Evolutionary conservation across 2,888 invertebrate species (phyloP).

Genomic region (Xestia ashworthii): DNA sequence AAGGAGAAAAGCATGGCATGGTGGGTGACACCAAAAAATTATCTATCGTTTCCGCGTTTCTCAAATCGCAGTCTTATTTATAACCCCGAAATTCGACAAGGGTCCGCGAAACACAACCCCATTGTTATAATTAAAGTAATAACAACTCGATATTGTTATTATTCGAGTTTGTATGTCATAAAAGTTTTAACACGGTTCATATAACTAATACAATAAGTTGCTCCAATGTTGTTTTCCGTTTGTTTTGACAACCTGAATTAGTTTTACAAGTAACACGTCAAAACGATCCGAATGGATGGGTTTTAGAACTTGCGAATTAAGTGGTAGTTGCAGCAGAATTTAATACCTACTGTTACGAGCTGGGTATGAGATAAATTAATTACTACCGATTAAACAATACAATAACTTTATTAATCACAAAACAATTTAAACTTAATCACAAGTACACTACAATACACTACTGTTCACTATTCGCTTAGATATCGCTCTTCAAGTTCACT

Average conservation of each 20-base stretch:
- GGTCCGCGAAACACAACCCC: constrained; percentile 61
- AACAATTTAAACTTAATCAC: too few relatives aligned
- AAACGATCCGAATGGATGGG: constrained; percentile 1
- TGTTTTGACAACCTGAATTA: constrained; percentile 50
- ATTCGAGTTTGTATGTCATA: constrained; percentile 60
- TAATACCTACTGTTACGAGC: too few relatives aligned
- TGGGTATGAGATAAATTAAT: too few relatives aligned
- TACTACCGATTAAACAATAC: too few relatives aligned
- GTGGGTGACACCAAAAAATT: background rate
- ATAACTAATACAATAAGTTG: constrained; percentile 46
- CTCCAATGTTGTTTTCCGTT: constrained; percentile 33
- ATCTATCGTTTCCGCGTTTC: background rate
- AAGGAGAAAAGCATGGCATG: background rate
- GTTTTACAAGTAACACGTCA: constrained; percentile 18
- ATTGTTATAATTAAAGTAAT: constrained; percentile 68
- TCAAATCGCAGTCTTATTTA: constrained; percentile 14
- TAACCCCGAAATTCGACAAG: constrained; percentile 50
- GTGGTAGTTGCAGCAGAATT: background rate
- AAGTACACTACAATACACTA: too few relatives aligned
- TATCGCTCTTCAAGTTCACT: too few relatives aligned
- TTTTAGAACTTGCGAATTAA: background rate
- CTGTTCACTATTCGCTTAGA: too few relatives aligned
- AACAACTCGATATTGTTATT: constrained; percentile 64
- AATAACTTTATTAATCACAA: too few relatives aligned
- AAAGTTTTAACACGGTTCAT: constrained; percentile 61